These are phyloP conservation scores for Lepeophtheirus nordmannii DNA, from an alignment of 2,888 invertebrate genomes.

Conservation along the genomic window DNA sequence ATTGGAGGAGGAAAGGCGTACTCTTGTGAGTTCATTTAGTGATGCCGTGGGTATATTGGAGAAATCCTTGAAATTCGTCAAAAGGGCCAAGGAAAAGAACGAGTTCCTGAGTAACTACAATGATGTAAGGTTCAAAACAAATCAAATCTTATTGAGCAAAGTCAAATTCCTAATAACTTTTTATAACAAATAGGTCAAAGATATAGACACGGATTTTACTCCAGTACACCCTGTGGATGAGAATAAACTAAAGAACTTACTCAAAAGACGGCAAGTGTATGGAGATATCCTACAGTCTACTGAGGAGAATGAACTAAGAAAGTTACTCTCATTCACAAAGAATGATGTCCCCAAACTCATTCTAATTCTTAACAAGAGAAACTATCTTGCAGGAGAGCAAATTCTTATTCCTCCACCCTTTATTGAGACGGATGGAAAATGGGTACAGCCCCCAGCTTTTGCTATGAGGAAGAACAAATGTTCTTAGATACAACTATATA, in stretches of 20 bases:
- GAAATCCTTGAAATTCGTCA: background rate
- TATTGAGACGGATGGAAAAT: slow-evolving; percentile 8
- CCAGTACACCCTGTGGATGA: background rate
- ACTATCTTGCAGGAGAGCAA: background rate
- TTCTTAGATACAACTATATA: too few relatives aligned
- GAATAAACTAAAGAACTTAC: slow-evolving; percentile 3
- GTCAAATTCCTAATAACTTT: too few relatives aligned
- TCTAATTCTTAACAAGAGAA: background rate
- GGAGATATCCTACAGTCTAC: slow-evolving; percentile 15
- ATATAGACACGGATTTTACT: too few relatives aligned
- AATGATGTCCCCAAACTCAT: slow-evolving; percentile 14
- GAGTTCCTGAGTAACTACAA: background rate
- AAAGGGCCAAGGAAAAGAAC: background rate
- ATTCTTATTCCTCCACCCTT: slow-evolving; percentile 11
- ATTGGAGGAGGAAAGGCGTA: background rate
- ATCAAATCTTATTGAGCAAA: background rate
- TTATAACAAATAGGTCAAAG: too few relatives aligned
- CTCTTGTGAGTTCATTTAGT: background rate
- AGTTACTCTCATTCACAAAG: background rate
- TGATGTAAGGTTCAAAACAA: background rate
- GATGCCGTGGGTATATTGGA: background rate
- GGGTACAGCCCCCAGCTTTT: slow-evolving; percentile 10
- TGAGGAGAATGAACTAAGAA: background rate
- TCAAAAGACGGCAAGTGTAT: slow-evolving; percentile 12
- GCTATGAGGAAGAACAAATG: too few relatives aligned